Base-by-base conservation (phyloP, 2,888 invertebrate genomes). In the Marasmarcha lunaedactyla region DNA sequence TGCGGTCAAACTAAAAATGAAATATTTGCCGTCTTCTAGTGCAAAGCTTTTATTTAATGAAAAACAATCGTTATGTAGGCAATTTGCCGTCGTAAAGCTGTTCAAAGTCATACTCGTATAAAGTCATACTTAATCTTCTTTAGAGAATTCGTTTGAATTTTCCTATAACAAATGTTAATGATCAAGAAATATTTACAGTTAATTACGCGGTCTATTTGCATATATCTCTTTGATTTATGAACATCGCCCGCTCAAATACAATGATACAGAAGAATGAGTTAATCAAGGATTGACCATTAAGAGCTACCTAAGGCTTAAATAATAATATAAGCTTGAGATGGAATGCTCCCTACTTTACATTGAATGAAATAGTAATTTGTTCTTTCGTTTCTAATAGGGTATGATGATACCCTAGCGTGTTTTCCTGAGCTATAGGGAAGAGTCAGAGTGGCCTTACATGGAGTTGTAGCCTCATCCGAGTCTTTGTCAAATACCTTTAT, bases 361-460 rank as follows among this genome's bases (percentile, higher is more conserved):
- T 76, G 71, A 79, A 79, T 78, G 74, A 73, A 76, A 71, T 69
- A 71, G 72, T 74, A 71, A 77, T 77, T 77, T 73, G 73, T 68
- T 69, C 55, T 57, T 57, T 64, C 57, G 57, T 50, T 51, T 63
- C 54, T 63, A 66, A 67, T 65, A 55, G 58, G 56, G 54, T 51
- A 52, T 48, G 54, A 57, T 50, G 55, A 57, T 62, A 70, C 60
- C 68, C 67, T 68, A 70, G 63, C 61, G 58, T 55, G 62, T 47
- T 57, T 56, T 58, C 55, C 42, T 55, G 54, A 54, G 50, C 48
- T 50, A 50, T 51, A 55, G 57, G 54, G 57, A 62, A 59, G 57
- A 53, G 52, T 51, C 51, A 46, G 43, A 20, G 7, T 20, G 44
- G 49, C 63, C 63, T 43, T 69, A 71, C 54, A 66, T 61, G 69